Evolutionary conservation across 2,113 vertebrate genomes (phyloP).

Genomic region (Arvicanthis niloticus): DNA sequence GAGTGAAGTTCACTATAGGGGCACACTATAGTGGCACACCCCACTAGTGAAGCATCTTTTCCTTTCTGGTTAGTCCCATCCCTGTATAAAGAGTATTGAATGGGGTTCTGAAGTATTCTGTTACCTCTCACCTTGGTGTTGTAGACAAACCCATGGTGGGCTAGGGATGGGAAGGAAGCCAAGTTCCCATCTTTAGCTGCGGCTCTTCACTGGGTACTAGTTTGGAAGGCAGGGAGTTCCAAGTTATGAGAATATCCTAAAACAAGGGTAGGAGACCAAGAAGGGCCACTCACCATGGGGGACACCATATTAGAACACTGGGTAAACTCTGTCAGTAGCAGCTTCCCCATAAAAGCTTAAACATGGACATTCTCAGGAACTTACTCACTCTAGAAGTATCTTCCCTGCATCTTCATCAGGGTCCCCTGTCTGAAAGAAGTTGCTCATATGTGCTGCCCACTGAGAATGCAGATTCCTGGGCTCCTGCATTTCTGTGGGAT

Average conservation of each 20-base stretch:
- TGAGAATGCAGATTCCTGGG: background rate
- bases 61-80: background rate
- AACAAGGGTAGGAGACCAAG: accelerated
- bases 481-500: background rate
- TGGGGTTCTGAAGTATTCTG: background rate
- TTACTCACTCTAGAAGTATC: background rate
- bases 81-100: background rate
- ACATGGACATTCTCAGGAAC: background rate
- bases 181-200: background rate
- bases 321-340: background rate
- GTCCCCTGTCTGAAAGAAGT: background rate
- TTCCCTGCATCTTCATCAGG: background rate
- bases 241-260: background rate
- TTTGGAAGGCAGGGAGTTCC: background rate
- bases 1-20: accelerated
- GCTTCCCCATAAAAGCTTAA: background rate
- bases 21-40: background rate
- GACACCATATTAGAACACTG: no score
- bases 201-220: background rate
- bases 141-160: background rate
- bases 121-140: background rate
- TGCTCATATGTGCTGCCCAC: background rate
- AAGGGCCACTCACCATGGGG: background rate
- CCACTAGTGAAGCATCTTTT: background rate
- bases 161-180: background rate